These are phyloP conservation scores for Limnephilus marmoratus DNA, from an alignment of 2,888 invertebrate species.

Conservation along the genomic window DNA sequence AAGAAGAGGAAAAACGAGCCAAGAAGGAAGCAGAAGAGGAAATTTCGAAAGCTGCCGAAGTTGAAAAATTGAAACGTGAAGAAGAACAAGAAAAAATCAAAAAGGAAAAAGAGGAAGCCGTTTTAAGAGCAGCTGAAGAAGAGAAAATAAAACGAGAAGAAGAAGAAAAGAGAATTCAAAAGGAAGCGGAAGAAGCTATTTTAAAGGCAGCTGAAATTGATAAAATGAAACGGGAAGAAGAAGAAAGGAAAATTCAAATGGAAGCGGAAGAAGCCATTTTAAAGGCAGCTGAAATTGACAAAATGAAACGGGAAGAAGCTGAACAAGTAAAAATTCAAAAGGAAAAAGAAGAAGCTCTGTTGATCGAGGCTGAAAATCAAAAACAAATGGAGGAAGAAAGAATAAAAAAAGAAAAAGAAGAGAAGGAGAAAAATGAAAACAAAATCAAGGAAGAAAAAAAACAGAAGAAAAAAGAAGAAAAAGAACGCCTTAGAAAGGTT, in stretches of 20 bases:
- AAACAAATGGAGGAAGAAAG: too few relatives aligned
- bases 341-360: conserved; percentile 43
- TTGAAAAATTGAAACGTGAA: conserved; percentile 68
- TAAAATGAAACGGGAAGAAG: not conserved
- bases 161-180: not conserved
- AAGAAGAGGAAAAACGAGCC: conserved; percentile 44
- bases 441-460: conserved; percentile 43
- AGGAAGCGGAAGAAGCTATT: not conserved
- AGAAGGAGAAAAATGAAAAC: conserved; percentile 61
- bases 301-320: conserved; percentile 34
- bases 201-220: not conserved
- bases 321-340: conserved; percentile 56
- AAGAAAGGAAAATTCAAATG: too few relatives aligned
- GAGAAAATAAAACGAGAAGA: conserved; percentile 33
- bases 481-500: conserved; percentile 7
- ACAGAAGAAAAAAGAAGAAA: not conserved
- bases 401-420: conserved; percentile 9
- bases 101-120: conserved; percentile 67
- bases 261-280: not conserved
- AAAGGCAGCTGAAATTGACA: conserved; percentile 37
- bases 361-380: too few relatives aligned
- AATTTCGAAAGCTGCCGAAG: not conserved
- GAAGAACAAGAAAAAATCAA: conserved; percentile 56
- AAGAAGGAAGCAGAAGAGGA: conserved; percentile 46
- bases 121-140: conserved; percentile 63